A percentile compares a stretch with the other conserved stretches of the same genome.
These are phyloP conservation scores for Sarotherodon lohbergeri DNA, from an alignment of 2,113 vertebrate genomes.

Conservation along the genomic window DNA sequence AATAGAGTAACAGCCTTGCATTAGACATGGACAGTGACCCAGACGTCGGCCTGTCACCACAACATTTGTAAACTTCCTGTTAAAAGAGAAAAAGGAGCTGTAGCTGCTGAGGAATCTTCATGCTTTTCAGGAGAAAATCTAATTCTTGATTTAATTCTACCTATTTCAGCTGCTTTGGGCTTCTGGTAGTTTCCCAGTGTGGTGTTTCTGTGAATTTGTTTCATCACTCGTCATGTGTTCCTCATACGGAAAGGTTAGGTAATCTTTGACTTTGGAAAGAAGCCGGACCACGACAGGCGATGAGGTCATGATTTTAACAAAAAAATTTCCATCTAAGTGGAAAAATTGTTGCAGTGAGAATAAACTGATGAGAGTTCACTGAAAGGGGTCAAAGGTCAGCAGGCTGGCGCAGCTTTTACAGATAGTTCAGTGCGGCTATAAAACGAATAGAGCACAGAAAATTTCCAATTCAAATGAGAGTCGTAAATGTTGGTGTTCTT, in stretches of 20 bases:
- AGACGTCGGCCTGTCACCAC: neutral
- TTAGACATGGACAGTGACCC: neutral
- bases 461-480: neutral
- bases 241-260: neutral
- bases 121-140: neutral
- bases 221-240: neutral
- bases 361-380: neutral
- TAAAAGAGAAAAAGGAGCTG: neutral
- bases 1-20: neutral
- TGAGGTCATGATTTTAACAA: neutral
- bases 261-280: neutral
- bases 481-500: neutral
- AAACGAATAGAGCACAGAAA: neutral
- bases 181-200: neutral
- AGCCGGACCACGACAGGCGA: neutral
- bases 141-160: neutral
- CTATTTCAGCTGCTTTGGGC: neutral
- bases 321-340: neutral
- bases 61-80: neutral
- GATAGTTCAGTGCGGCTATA: rapidly evolving
- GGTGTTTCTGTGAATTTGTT: neutral
- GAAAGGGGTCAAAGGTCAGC: neutral
- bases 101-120: neutral
- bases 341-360: neutral
- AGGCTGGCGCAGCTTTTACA: neutral